Conservation (phyloP, 2,888 invertebrate genomes). For the Leucophenga montana region DNA sequence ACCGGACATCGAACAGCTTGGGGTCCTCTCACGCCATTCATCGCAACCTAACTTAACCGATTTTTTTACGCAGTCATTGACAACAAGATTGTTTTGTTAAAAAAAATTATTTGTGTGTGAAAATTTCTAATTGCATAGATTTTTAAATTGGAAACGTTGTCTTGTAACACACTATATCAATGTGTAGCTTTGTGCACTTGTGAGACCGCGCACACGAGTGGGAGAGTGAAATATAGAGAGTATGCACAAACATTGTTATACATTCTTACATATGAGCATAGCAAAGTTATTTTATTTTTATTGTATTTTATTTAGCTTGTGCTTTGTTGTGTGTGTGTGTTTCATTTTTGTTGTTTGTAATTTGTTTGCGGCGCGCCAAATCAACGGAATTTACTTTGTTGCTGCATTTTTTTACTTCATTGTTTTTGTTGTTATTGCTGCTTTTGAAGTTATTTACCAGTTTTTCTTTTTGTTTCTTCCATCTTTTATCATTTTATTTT, state of each 20-base stretch:
- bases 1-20: no score
- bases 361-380: slow-evolving; percentile 15
- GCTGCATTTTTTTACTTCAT: not conserved
- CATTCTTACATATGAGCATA: not conserved
- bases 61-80: no score
- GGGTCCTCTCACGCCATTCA: no score
- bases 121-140: no score
- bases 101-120: no score
- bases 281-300: not conserved
- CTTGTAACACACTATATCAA: no score
- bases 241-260: no score
- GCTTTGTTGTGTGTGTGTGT: no score
- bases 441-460: not conserved
- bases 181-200: no score
- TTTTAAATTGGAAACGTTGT: no score
- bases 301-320: not conserved
- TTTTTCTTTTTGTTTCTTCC: not conserved
- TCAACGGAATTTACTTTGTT: slow-evolving; percentile 16
- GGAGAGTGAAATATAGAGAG: not conserved
- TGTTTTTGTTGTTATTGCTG: not conserved
- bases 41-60: no score
- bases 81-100: no score
- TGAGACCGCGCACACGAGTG: not conserved
- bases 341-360: not conserved
- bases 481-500: not conserved